These are phyloP conservation scores for Lordiphosa stackelbergi DNA, from an alignment of 1,140 invertebrate species.

Conservation along the genomic window DNA sequence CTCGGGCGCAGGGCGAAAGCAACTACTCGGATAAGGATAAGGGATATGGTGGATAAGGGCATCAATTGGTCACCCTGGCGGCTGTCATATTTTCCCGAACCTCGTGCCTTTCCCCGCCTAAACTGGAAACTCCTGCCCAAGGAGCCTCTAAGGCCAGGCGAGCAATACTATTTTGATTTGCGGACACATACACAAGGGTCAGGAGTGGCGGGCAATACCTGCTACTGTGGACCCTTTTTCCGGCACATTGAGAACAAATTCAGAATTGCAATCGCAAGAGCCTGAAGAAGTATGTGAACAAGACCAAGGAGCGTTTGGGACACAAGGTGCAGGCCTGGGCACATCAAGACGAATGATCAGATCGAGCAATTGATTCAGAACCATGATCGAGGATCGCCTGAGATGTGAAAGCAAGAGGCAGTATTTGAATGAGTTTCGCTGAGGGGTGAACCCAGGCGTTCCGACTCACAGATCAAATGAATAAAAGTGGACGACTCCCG, in stretches of 20 bases:
- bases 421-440: conserved; percentile 82
- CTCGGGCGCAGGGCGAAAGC: too few relatives aligned
- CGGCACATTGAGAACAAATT: conserved; percentile 90
- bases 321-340: conserved; percentile 92
- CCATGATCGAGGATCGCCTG: conserved; percentile 82
- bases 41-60: too few relatives aligned
- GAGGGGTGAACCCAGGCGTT: conserved; percentile 50
- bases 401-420: conserved; percentile 82
- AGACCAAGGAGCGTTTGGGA: conserved; percentile 87
- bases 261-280: conserved; percentile 91
- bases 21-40: too few relatives aligned
- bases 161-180: too few relatives aligned
- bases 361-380: conserved; percentile 84
- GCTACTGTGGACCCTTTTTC: conserved; percentile 88
- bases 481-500: conserved; percentile 79
- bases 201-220: too few relatives aligned
- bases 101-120: too few relatives aligned
- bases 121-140: too few relatives aligned
- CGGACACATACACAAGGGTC: too few relatives aligned
- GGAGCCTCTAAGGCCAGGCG: too few relatives aligned
- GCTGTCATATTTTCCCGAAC: too few relatives aligned
- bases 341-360: conserved; percentile 85
- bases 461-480: conserved; percentile 76
- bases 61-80: too few relatives aligned
- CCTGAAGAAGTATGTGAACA: conserved; percentile 89